phyloP scores from a whole-genome alignment of 1,140 invertebrate genomes.

The Mamestra configurata region DNA sequence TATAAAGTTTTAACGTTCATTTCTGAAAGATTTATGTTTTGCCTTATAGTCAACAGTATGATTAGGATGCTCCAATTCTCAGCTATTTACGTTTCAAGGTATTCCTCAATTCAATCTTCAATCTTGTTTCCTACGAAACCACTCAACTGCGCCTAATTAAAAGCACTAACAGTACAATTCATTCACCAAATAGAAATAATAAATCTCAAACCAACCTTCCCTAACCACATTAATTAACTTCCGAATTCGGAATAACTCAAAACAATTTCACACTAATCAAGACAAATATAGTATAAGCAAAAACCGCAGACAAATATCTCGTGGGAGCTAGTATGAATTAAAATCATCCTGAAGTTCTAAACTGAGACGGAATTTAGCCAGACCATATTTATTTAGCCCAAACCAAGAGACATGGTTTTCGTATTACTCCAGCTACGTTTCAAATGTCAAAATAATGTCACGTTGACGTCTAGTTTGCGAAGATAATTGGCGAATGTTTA shows the following conservation, averaged over 20 bases:
- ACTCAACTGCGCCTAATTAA: background rate
- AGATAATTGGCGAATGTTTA: constrained; percentile 55
- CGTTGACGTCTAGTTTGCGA: constrained; percentile 43
- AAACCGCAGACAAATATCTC: constrained; percentile 24
- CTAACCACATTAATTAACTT: constrained; percentile 20
- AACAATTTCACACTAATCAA: constrained; percentile 36
- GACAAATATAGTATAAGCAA: constrained; percentile 14
- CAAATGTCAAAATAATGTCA: constrained; percentile 56
- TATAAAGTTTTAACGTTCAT: background rate
- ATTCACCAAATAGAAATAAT: background rate
- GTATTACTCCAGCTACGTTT: constrained; percentile 34
- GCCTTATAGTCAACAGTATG: background rate
- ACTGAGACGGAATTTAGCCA: background rate
- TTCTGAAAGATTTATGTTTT: background rate
- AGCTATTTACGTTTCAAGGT: too few species aligned
- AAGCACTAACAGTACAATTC: background rate
- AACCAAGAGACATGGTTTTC: background rate
- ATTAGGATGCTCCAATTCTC: background rate
- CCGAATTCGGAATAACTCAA: background rate
- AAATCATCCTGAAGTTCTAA: constrained; percentile 14
- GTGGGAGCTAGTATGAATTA: constrained; percentile 2
- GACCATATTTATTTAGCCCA: constrained; percentile 40
- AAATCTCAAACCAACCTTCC: background rate
- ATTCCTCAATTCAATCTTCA: too few species aligned
- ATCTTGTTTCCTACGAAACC: too few species aligned